Percentiles rank a stretch among this genome's conserved stretches.
Conservation (phyloP, 2,797 vertebrate species). For the Manis javanica region DNA sequence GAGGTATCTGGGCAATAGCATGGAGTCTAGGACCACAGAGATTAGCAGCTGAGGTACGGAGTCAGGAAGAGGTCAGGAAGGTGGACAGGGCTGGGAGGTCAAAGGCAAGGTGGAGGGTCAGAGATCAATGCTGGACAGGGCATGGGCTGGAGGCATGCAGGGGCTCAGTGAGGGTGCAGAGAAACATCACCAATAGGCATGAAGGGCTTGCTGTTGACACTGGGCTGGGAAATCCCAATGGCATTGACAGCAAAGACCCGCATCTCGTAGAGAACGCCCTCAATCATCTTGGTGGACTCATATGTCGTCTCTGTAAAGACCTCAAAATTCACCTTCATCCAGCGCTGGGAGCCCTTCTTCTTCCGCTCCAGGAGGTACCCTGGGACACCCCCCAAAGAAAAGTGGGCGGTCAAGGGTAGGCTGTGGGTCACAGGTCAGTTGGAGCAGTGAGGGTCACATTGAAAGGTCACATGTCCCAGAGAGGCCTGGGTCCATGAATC, state of each 20-base stretch:
- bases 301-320: constrained; percentile 89
- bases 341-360: constrained; percentile 92
- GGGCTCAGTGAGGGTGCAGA: rapidly evolving
- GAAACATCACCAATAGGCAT: constrained; percentile 93
- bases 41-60: no score
- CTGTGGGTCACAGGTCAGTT: not conserved
- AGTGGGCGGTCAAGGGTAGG: rapidly evolving
- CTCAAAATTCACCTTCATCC: constrained; percentile 96
- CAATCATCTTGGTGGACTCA: constrained; percentile 94
- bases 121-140: not conserved
- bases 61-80: not conserved
- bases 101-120: not conserved
- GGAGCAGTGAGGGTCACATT: not conserved
- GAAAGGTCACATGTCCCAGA: not conserved
- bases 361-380: constrained; percentile 95
- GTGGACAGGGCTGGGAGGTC: not conserved
- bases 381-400: constrained; percentile 67
- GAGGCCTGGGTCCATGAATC: not conserved
- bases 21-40: not conserved
- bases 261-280: constrained; percentile 94
- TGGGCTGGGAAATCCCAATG: constrained; percentile 93
- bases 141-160: rapidly evolving
- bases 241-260: constrained; percentile 93
- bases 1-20: not conserved
- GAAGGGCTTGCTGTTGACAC: constrained; percentile 91